These are phyloP conservation scores for Gulo gulo DNA, from an alignment of 2,113 vertebrate genomes.

Conservation along the genomic window DNA sequence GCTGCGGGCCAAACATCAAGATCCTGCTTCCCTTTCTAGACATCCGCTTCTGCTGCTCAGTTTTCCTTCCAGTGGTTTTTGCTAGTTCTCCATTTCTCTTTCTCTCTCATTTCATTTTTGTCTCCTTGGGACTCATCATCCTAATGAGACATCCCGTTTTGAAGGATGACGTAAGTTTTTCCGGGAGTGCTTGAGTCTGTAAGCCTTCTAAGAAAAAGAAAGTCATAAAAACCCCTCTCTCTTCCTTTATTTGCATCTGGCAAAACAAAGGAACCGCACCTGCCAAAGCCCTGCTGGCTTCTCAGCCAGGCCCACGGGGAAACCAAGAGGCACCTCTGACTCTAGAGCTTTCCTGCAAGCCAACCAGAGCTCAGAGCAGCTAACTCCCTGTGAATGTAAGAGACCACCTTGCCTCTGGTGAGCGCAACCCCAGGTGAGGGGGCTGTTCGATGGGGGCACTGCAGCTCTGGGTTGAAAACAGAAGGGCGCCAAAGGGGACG, in stretches of 20 bases:
- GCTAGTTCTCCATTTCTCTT: slow-evolving; percentile 57
- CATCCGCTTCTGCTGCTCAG: neutral
- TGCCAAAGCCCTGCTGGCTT: neutral
- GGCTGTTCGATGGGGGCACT: neutral
- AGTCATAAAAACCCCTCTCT: neutral
- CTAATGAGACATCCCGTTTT: neutral
- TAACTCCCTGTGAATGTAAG: neutral
- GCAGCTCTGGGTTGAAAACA: neutral
- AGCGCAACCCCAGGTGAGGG: neutral
- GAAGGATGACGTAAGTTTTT: slow-evolving; percentile 2
- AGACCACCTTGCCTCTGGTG: neutral
- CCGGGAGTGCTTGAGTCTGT: neutral
- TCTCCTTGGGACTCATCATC: neutral
- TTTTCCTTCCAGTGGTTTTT: slow-evolving; percentile 5
- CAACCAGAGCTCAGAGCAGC: neutral
- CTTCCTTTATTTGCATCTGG: neutral
- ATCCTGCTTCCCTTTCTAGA: slow-evolving; percentile 26
- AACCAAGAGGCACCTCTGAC: neutral
- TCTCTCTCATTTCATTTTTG: slow-evolving; percentile 44
- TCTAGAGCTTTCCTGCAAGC: neutral
- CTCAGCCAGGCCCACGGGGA: neutral
- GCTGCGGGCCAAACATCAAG: neutral
- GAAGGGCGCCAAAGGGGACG: neutral
- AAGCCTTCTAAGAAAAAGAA: slow-evolving; percentile 49
- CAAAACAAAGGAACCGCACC: neutral